Base-by-base conservation (phyloP, 2,797 vertebrate species). In the Scleropages formosus region DNA sequence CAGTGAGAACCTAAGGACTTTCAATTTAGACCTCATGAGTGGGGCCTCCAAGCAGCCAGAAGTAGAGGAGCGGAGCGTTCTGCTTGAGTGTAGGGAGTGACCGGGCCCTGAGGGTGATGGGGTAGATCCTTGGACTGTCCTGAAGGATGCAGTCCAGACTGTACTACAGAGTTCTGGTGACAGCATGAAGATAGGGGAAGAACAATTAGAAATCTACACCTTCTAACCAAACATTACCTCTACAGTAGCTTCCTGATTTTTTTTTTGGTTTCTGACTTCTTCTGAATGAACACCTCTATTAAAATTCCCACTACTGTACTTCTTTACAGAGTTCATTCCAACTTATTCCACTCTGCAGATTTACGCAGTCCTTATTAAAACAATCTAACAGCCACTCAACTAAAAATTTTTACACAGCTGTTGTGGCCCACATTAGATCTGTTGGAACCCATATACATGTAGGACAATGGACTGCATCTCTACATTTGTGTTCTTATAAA, bases 381-480 rank as follows among this genome's bases (percentile, higher is more conserved):
- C 24, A 39, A 12, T 22, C n/a, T 56, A 53, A 24, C 63, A 56
- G 51, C 31, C 22, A 62, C 49, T 59, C 20, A 22, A 59, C 31
- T 56, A 46, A 24, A 75, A 56, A 56, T 67, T 27, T 31, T 58
- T 22, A 24, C 16, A 53, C 63, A 75, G n/a, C n/a, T n/a, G n/a
- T n/a, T n/a, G n/a, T n/a, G n/a, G n/a, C n/a, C n/a, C n/a, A n/a
- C n/a, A n/a, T n/a, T 59, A 75, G 51, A 16, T 13, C 49, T 74
- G 61, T 44, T 51, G 7, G 27, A 13, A 8, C 31, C 26, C 26
- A 65, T 7, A 27, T 58, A 67, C 66, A 56, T 26, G 63, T 31
- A 67, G 63, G 49, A 59, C 27, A 72, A 72, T 24, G 75, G 67
- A 67, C 51, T 47, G 46, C 75, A 74, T 64, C 53, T n/a, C 20